phyloP scores from a whole-genome alignment of 2,888 invertebrate species.

The Geophilus truncorum region DNA sequence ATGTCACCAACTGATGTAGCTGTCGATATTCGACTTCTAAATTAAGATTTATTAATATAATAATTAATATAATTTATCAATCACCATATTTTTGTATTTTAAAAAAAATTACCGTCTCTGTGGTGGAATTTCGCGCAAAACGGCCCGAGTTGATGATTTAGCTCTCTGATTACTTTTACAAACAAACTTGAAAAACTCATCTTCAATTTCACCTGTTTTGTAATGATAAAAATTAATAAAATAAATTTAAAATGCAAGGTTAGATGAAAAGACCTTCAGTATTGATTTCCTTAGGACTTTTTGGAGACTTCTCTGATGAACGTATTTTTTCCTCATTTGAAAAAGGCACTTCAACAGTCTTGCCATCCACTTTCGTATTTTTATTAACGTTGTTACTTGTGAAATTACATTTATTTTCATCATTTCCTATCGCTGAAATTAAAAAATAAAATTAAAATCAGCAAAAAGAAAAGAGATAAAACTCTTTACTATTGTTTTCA shows the following conservation, averaged over 20 bases:
- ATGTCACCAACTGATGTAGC: not conserved
- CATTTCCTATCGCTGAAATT: not conserved
- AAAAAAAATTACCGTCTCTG: not conserved
- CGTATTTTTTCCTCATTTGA: not conserved
- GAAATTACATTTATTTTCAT: not conserved
- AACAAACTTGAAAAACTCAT: not conserved
- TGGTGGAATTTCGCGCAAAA: not conserved
- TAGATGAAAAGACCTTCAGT: not conserved
- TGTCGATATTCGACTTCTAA: not conserved
- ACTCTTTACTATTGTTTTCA: not conserved
- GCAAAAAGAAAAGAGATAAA: not conserved
- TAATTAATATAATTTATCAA: not conserved
- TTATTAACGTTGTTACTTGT: not conserved
- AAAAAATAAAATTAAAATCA: not conserved
- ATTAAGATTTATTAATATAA: not conserved
- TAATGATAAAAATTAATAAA: not conserved
- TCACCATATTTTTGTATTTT: too few relatives aligned
- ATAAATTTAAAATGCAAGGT: not conserved
- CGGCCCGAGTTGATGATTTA: not conserved
- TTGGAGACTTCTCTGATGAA: not conserved
- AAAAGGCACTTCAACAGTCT: not conserved
- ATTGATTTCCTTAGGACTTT: not conserved
- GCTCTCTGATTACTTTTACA: not conserved
- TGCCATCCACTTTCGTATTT: not conserved
- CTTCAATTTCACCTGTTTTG: not conserved